Evolutionary conservation across 2,888 invertebrate genomes (phyloP), one percentile per base, ranked within the genome.

Genomic region (Lepidocyrtoides sp.): DNA sequence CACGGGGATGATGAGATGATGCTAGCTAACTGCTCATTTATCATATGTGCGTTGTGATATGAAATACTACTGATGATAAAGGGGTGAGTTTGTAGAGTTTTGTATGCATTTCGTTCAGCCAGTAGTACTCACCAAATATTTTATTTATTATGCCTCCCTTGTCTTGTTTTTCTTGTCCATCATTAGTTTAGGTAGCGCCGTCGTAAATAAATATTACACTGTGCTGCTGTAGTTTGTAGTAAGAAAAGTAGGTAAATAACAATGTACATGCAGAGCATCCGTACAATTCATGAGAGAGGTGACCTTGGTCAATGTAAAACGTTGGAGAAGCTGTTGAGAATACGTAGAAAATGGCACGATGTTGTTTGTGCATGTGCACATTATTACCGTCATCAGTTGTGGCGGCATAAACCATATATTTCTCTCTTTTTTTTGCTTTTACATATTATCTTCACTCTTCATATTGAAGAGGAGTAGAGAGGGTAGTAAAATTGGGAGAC

Each of bases 241-340:
- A 57, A n/a, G n/a, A n/a, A 14, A 63, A 23, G 1, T 29, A 14
- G 10, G 29, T 0, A 26, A 10, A 10, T 60, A 23, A 23, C 7
- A 29, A 14, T 36, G 23, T n/a, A 5, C 20, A 69, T 36, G 32
- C n/a, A 57, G 8, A n/a, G 0, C 75, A 75, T 23, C 48, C 75
- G 48, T 48, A 75, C 48, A 75, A 75, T 75, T 75, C 75, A 75
- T 75, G 48, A 44, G 75, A 36, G 84, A 85, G 72, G 72, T 85
- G 85, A 85, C 85, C 85, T 85, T 85, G 85, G 85, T 84, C 72
- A 41, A 57, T 57, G 54, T 41, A 85, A 72, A 32, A 72, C 57
- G 41, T 17, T 85, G 36, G 51, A 20, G 85, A 54, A 48, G 44
- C 48, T 75, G 75, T 3, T 23, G 75, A 48, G 75, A 23, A 44